phyloP scores from a whole-genome alignment of 2,888 invertebrate species.

The Bellardia bayeri region DNA sequence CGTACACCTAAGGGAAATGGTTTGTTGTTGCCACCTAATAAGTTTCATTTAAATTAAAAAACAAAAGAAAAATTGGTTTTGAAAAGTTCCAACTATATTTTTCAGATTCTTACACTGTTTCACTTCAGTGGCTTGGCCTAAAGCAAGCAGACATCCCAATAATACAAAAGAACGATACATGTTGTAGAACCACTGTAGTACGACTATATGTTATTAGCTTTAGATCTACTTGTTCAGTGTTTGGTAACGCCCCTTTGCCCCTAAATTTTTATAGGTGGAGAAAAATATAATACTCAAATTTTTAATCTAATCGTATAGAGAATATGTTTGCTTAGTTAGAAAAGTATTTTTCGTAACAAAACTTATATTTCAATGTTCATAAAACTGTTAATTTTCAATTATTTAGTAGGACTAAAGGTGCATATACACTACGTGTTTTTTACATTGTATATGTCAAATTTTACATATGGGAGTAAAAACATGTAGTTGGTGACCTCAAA shows the following conservation, averaged over 20 bases:
- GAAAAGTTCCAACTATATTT: conserved; percentile 41
- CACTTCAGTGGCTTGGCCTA: conserved; percentile 75
- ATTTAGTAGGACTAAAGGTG: too few species aligned
- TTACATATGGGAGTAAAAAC: too few species aligned
- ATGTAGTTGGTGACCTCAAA: too few species aligned
- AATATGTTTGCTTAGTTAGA: neutral
- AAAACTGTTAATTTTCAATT: too few species aligned
- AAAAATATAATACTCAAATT: neutral
- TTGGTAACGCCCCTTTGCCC: conserved; percentile 37
- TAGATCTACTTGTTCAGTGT: conserved; percentile 9
- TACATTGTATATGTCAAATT: too few species aligned
- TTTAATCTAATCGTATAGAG: conserved; percentile 49
- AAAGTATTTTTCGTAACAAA: conserved; percentile 2
- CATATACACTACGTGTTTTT: too few species aligned
- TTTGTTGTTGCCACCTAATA: conserved; percentile 77
- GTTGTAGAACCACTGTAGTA: neutral
- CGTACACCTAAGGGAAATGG: conserved; percentile 80
- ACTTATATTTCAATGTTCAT: too few species aligned
- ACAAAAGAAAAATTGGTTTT: too few species aligned
- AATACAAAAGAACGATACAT: conserved; percentile 41
- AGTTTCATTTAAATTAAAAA: neutral
- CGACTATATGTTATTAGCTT: neutral
- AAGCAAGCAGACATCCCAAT: conserved; percentile 12
- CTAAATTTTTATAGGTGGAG: conserved; percentile 45
- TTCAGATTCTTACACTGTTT: conserved; percentile 75